These are phyloP conservation scores for Xanthostigma xanthostigma DNA, from an alignment of 2,888 invertebrate species.

Conservation along the genomic window DNA sequence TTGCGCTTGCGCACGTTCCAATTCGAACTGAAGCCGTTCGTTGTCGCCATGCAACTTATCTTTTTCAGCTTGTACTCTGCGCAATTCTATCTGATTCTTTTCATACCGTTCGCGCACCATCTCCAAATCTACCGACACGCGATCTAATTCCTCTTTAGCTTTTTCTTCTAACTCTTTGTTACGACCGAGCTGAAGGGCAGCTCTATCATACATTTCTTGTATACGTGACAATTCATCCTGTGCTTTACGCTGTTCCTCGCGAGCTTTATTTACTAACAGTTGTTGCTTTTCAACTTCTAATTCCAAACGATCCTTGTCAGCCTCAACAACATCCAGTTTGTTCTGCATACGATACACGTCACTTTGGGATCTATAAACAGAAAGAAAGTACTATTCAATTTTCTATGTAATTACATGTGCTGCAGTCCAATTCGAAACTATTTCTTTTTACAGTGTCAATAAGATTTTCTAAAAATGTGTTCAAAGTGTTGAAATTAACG, in stretches of 20 bases:
- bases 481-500: too few species aligned
- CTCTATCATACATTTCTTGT: conserved; percentile 80
- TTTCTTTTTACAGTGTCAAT: too few species aligned
- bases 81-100: conserved; percentile 70
- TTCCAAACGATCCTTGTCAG: conserved; percentile 73
- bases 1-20: conserved; percentile 76
- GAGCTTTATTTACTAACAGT: conserved; percentile 59
- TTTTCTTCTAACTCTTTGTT: conserved; percentile 86
- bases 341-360: conserved; percentile 81
- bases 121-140: conserved; percentile 64
- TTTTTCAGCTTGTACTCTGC: conserved; percentile 68
- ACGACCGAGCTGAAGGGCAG: conserved; percentile 67
- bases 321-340: conserved; percentile 73
- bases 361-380: conserved; percentile 58
- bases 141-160: conserved; percentile 68
- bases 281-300: conserved; percentile 77
- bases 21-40: conserved; percentile 71
- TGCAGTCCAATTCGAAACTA: too few species aligned
- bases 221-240: conserved; percentile 74
- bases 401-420: conserved; percentile 1
- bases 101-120: conserved; percentile 80
- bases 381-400: conserved; percentile 10
- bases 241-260: conserved; percentile 73
- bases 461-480: too few species aligned
- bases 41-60: conserved; percentile 74